Percentiles rank a stretch among this genome's conserved stretches.
Evolutionary conservation across 2,797 vertebrate species (phyloP).

Genomic region (Typhlichthys subterraneus): DNA sequence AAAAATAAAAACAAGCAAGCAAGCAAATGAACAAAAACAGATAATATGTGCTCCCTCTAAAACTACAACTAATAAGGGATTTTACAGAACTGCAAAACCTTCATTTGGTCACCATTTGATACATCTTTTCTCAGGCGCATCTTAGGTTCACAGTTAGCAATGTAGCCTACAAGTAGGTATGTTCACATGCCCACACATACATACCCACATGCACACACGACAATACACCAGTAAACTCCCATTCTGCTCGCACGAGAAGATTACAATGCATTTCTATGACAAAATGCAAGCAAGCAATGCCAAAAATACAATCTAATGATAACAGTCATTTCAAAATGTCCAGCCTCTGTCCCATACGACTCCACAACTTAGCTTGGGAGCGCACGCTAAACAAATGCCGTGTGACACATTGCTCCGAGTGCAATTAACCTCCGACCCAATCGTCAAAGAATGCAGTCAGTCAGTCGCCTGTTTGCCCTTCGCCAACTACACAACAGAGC

Average conservation of each 20-base stretch:
- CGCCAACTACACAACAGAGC: background rate
- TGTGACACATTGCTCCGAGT: constrained; percentile 23
- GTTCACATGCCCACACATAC: constrained; percentile 19
- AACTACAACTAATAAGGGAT: background rate
- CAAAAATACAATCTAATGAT: constrained; percentile 52
- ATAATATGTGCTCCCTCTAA: background rate
- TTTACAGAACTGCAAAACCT: background rate
- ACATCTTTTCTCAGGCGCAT: too few relatives aligned
- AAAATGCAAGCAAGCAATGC: constrained; percentile 53
- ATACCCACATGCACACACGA: constrained; percentile 24
- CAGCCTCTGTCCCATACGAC: constrained; percentile 46
- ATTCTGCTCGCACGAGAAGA: constrained; percentile 45
- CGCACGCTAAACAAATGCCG: constrained; percentile 21
- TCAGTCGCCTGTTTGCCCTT: constrained; percentile 17
- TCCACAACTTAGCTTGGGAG: constrained; percentile 51
- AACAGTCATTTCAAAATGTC: constrained; percentile 35
- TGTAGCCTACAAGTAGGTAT: constrained; percentile 3
- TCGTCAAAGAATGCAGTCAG: constrained; percentile 22
- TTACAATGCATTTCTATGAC: constrained; percentile 33
- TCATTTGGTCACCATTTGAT: too few relatives aligned
- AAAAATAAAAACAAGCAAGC: background rate
- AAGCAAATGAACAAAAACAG: too few relatives aligned
- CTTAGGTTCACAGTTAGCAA: too few relatives aligned
- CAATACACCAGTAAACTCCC: constrained; percentile 35
- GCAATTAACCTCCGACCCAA: constrained; percentile 54